phyloP scores from a whole-genome alignment of 2,888 invertebrate species.

The Timema podura region DNA sequence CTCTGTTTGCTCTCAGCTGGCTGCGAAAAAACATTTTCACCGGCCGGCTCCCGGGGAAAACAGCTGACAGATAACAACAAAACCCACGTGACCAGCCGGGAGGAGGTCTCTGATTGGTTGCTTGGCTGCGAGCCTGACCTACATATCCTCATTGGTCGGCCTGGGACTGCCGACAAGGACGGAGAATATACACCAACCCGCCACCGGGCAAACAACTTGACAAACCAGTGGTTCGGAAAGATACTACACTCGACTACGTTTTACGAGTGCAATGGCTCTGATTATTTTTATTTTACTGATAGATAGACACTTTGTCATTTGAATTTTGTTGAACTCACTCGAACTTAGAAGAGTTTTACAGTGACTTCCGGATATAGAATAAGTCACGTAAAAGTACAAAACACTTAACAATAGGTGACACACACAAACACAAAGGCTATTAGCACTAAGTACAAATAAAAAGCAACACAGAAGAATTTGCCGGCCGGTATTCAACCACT shows the following conservation, averaged over 20 bases:
- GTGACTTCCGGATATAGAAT: too few relatives aligned
- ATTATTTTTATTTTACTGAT: too few relatives aligned
- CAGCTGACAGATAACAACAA: constrained; percentile 68
- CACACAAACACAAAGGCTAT: too few relatives aligned
- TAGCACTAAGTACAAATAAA: too few relatives aligned
- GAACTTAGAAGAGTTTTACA: too few relatives aligned
- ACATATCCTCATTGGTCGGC: constrained; percentile 46
- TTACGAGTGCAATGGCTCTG: too few relatives aligned
- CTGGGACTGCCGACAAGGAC: not conserved
- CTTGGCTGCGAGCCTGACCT: constrained; percentile 47
- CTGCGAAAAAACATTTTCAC: constrained; percentile 29
- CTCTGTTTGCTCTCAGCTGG: constrained; percentile 23
- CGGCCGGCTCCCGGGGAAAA: constrained; percentile 40
- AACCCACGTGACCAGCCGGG: constrained; percentile 55
- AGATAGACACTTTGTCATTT: too few relatives aligned
- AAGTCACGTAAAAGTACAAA: too few relatives aligned
- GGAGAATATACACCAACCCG: constrained; percentile 4
- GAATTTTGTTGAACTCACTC: too few relatives aligned
- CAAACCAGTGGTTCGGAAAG: not conserved
- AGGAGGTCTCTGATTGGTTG: constrained; percentile 48
- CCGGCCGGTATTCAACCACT: too few relatives aligned
- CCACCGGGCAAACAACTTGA: constrained; percentile 5
- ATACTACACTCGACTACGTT: not conserved
- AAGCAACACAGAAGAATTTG: too few relatives aligned
- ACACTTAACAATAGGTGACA: too few relatives aligned